These are phyloP conservation scores for Ceyx erithaca DNA, from an alignment of 2,797 vertebrate genomes.

Conservation along the genomic window DNA sequence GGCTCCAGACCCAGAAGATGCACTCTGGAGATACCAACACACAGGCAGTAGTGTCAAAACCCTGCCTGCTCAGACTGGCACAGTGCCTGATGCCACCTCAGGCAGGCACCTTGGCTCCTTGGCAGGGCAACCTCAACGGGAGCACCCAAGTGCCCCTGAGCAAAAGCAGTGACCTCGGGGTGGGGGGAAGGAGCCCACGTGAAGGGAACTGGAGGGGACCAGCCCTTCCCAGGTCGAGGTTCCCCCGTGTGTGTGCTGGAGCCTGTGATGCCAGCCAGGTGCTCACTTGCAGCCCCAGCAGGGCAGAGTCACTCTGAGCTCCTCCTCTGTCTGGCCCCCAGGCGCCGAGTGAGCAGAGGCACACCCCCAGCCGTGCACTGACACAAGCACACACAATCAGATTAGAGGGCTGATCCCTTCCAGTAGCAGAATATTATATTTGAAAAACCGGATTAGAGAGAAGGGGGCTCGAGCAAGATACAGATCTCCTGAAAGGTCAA, in stretches of 20 bases:
- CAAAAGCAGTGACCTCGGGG: not conserved
- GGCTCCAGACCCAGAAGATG: not conserved
- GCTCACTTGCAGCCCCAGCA: not conserved
- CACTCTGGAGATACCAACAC: not conserved
- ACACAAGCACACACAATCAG: constrained; percentile 79
- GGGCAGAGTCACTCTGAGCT: not conserved
- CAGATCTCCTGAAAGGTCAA: constrained; percentile 59
- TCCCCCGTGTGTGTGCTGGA: not conserved
- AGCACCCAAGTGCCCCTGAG: rapidly evolving
- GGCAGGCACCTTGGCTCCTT: not conserved
- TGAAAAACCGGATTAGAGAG: constrained; percentile 80
- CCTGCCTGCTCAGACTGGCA: not conserved
- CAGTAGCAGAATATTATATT: constrained; percentile 83
- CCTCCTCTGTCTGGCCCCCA: not conserved
- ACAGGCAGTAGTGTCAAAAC: rapidly evolving
- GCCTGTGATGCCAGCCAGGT: not conserved
- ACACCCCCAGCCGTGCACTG: not conserved
- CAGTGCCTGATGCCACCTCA: rapidly evolving
- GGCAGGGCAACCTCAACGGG: not conserved
- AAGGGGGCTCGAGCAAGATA: constrained; percentile 62
- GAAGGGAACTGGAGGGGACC: not conserved
- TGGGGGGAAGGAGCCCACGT: rapidly evolving
- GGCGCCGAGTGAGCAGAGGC: not conserved
- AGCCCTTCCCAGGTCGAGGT: not conserved
- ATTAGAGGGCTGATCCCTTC: constrained; percentile 88